Conservation (phyloP, 2,113 vertebrate species). For the Petromus typicus region DNA sequence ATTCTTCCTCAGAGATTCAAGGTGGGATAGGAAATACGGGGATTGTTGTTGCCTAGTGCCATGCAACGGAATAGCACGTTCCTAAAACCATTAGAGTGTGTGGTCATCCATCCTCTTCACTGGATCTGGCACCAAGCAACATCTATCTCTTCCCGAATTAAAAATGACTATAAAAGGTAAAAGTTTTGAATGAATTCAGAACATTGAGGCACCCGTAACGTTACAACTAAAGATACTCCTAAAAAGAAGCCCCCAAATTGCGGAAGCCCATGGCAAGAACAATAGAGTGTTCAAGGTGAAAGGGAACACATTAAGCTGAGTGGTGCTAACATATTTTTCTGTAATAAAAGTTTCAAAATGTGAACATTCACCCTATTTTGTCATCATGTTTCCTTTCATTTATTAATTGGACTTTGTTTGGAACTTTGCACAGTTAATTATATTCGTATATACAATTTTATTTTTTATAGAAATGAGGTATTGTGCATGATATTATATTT, state of each 20-base stretch:
- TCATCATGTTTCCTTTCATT: neutral
- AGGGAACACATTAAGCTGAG: neutral
- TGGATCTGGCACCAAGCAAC: neutral
- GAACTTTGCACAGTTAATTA: neutral
- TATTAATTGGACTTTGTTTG: neutral
- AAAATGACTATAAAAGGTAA: neutral
- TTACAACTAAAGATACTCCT: neutral
- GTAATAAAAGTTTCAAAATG: neutral
- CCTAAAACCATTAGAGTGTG: neutral
- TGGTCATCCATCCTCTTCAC: neutral
- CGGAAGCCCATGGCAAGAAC: neutral
- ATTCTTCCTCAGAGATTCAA: neutral
- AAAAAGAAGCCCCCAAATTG: neutral
- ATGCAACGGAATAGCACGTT: neutral
- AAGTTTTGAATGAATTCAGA: neutral
- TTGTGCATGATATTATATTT: neutral
- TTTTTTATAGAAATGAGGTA: neutral
- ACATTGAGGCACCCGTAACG: neutral
- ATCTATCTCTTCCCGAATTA: neutral
- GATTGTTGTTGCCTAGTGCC: neutral
- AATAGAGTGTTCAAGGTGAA: neutral
- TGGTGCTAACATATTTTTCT: neutral
- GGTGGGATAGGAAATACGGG: neutral
- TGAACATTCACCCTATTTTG: neutral
- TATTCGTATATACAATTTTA: neutral